Percentiles rank a stretch among this genome's conserved stretches.
phyloP scores from a whole-genome alignment of 1,140 invertebrate genomes.

The Drosophila aff. region DNA sequence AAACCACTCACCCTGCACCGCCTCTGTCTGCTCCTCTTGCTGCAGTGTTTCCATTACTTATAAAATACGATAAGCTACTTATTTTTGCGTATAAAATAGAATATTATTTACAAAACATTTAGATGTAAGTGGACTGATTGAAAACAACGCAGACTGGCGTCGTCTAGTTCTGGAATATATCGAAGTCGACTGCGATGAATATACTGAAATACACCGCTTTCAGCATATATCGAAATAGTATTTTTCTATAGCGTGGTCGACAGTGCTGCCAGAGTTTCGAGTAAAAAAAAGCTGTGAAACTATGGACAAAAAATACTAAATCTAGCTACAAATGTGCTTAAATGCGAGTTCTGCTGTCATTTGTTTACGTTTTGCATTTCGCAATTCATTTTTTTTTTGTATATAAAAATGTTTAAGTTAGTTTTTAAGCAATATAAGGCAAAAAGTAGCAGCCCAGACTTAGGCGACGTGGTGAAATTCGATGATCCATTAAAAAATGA shows the following conservation, averaged over 20 bases:
- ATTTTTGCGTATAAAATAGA: neutral
- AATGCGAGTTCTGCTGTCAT: neutral
- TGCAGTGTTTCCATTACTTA: neutral
- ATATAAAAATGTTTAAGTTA: conserved; percentile 85
- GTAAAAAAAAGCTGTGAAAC: neutral
- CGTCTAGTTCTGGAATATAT: conserved; percentile 4
- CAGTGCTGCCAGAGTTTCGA: neutral
- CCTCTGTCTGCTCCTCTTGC: neutral
- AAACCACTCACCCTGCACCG: neutral
- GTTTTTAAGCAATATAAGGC: conserved; percentile 88
- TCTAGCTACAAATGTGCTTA: neutral
- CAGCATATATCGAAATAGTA: neutral
- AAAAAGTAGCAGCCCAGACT: conserved; percentile 85
- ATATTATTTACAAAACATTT: neutral
- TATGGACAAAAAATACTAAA: neutral
- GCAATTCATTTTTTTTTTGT: neutral
- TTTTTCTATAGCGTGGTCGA: neutral
- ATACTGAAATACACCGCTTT: neutral
- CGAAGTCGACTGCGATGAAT: neutral
- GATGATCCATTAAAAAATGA: conserved; percentile 36
- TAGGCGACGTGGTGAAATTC: conserved; percentile 86
- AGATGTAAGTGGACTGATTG: neutral
- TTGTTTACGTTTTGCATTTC: conserved; percentile 2
- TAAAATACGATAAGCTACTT: neutral
- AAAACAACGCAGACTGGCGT: conserved; percentile 3